Evolutionary conservation across 1,140 invertebrate genomes (phyloP), one percentile per base, ranked within the genome.

Genomic region (Centruroides sculpturatus): DNA sequence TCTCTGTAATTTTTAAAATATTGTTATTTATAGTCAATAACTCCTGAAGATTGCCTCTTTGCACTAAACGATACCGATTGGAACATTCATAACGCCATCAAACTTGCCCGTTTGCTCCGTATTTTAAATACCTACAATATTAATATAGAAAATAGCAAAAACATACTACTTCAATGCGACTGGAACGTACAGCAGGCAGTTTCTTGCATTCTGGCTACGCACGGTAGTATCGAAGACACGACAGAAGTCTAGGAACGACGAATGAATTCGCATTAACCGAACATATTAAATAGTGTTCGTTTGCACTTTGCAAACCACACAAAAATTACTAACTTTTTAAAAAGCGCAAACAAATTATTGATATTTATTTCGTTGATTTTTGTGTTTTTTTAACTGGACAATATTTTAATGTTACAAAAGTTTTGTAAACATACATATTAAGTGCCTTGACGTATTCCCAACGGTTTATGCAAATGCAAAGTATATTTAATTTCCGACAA

Each of bases 41-140:
- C 82, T 1, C 81, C 83, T 0, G 84, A 85, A 63, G 83, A 85
- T 50, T 93, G 89, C 69, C 73, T 92, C 8, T 76, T 80, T 57
- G 86, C 88, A 0, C 71, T 94, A 5, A 85, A 92, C 67, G 81
- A 85, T 47, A 85, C 86, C 34, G 81, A 85, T 59, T 93, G 90
- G 89, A 84, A 93, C 68, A 84, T 93, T 0, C 82, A 91, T 65
- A 82, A 83, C 34, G 89, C 89, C 1, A 91, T 92, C 52, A 94
- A 94, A 70, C 72, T 91, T 3, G 41, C 41, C 8, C 1, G 41
- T 41, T 41, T 41, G 3, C 41, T 41, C 8, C 41, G 41, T 80
- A 36, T 8, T n/a, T 34, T 12, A 11, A 46, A 62, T 48, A 35
- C 47, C 12, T 46, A 47, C 52, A 46, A 48, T 12, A 50, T 57